A percentile compares a stretch with the other conserved stretches of the same genome.
These are phyloP conservation scores for Zaprionus lachaisei DNA, from an alignment of 1,140 invertebrate genomes.

Conservation along the genomic window DNA sequence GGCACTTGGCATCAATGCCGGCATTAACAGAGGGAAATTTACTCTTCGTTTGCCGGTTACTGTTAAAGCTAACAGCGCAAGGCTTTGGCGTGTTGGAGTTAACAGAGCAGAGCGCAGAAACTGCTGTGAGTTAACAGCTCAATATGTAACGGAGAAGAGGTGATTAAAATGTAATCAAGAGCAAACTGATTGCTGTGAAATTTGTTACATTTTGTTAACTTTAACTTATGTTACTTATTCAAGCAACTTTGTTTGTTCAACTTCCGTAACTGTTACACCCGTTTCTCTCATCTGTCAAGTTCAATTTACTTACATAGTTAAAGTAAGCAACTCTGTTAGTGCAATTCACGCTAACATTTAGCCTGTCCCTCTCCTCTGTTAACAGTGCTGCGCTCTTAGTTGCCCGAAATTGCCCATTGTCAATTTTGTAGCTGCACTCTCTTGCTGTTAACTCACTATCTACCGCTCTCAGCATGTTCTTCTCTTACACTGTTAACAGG, in stretches of 20 bases:
- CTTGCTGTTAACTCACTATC: conserved; percentile 2
- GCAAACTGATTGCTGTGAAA: no score
- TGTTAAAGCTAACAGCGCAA: background rate
- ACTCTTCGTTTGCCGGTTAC: conserved; percentile 44
- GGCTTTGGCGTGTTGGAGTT: background rate
- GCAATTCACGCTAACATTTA: background rate
- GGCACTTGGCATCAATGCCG: conserved; percentile 31
- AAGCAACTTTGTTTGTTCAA: no score
- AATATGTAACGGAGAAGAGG: conserved; percentile 12
- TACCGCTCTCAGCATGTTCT: background rate
- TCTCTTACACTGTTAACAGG: conserved; percentile 34
- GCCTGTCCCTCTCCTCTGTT: background rate
- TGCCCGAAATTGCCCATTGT: background rate
- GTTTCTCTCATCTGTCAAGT: background rate
- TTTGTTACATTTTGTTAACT: no score
- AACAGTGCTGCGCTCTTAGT: conserved; percentile 23
- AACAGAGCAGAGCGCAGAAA: no score
- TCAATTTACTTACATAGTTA: background rate
- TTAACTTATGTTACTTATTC: no score
- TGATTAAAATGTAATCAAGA: no score
- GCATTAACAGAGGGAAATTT: conserved; percentile 57
- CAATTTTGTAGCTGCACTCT: background rate
- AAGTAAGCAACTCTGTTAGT: no score
- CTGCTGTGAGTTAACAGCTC: background rate
- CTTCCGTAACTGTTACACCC: no score